Evolutionary conservation across 2,888 invertebrate species (phyloP), one percentile per base, ranked within the genome.

Genomic region (Galeruca laticollis): DNA sequence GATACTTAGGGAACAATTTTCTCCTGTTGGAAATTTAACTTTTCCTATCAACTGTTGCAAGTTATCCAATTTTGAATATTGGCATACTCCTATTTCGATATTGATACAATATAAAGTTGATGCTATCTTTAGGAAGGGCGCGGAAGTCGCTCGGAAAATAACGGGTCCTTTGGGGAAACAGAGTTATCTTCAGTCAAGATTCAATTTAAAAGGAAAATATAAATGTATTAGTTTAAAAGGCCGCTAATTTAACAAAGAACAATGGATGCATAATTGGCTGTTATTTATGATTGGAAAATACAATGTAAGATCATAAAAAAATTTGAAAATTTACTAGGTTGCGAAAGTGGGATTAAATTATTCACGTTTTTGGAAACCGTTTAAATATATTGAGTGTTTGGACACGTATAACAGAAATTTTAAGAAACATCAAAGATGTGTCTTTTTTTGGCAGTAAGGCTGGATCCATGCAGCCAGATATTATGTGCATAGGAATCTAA

Each of bases 21-120:
- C 73, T 68, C 72, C 73, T 61, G 66, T 66, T 75, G 64, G 70
- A 73, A 79, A 79, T 79, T 78, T 77, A 79, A 79, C 77, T 79
- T 81, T 80, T 79, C 79, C 78, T 76, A 81, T 81, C 80, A 78
- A 79, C 80, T 78, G 80, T 80, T 80, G 80, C 79, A 75, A 81
- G 79, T 81, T 81, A 82, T 81, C 81, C 81, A 82, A 82, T 82
- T 82, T 81, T 79, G 79, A 77, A 81, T 80, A 81, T 81, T 79
- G 80, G 76, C 67, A 68, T 70, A 71, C 76, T 74, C 72, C 75
- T 75, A 78, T 47, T 77, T 77, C 78, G 77, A 76, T 79, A 78
- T 79, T 78, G 79, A 78, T 77, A 78, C 76, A 77, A 79, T 77
- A 78, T 78, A 75, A 78, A 76, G 70, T 73, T 73, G 76, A 76